Evolutionary conservation across 1,140 invertebrate species (phyloP), one percentile per base, ranked within the genome.

Genomic region (Drosophila watanabei): DNA sequence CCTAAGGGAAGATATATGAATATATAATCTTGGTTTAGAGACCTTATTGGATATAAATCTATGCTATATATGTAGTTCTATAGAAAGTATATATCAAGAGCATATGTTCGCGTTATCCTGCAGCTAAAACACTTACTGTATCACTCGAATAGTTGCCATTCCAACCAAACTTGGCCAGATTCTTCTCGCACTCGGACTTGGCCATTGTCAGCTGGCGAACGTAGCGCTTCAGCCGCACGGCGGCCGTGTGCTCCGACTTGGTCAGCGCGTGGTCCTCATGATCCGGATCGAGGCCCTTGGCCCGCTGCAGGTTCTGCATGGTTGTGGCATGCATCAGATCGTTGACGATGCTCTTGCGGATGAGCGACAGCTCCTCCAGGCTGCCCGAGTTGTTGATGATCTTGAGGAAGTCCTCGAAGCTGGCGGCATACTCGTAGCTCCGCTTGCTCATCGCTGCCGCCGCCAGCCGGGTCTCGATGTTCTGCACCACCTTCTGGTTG

Each of bases 281-380:
- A 88, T 97, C 96, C 65, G 95, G 93, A 94, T 97, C 96, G 18
- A 97, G 94, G 18, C 92, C 92, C 94, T 97, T 97, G 11, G 97
- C 95, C 82, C 97, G 95, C 94, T 98, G 98, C 52, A 98, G 94
- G 92, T 98, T 98, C 93, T 98, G 97, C 63, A 98, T 95, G 4
- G 97, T 98, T 41, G 98, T 98, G 0, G 97, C 97, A 94, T 98
- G 97, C 96, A 98, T 98, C 75, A 98, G 97, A 94, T 98, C 97
- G 30, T 96, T 97, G 1, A 98, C 96, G 73, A 98, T 98, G 83
- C 97, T 97, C 77, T 93, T 96, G 94, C 96, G 94, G 79, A 98
- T 97, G 83, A 97, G 95, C 88, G 97, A 97, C 16, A 98, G 94
- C 63, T 97, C 96, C 87, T 98, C 97, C 52, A 98, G 92, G 93